Conservation (phyloP, 2,113 vertebrate genomes). For the Elachura formosa region DNA sequence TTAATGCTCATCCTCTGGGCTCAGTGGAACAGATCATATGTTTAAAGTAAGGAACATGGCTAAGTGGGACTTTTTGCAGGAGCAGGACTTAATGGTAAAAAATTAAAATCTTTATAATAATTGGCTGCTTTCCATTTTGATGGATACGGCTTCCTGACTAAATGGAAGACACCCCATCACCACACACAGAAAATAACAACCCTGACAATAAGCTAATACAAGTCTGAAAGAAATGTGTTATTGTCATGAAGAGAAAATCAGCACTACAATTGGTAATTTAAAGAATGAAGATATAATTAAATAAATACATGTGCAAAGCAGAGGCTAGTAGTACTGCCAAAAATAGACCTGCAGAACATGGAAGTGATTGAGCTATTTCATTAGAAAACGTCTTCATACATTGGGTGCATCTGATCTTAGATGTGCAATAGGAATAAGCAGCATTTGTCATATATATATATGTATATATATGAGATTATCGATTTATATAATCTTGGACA, state of each 20-base stretch:
- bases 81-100: not conserved
- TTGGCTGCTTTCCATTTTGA: not conserved
- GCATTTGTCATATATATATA: not conserved
- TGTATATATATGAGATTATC: not conserved
- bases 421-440: not conserved
- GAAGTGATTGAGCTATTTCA: not conserved
- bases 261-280: conserved; percentile 31
- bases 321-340: not conserved
- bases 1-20: not conserved
- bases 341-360: conserved; percentile 23
- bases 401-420: not conserved
- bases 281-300: conserved; percentile 14
- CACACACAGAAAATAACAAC: not conserved
- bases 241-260: conserved; percentile 29
- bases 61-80: not conserved
- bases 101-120: not conserved
- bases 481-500: not conserved
- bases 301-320: conserved; percentile 31
- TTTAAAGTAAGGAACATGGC: not conserved
- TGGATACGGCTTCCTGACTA: not conserved
- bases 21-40: not conserved
- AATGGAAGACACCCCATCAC: not conserved
- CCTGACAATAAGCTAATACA: not conserved
- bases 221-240: not conserved
- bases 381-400: not conserved